phyloP scores from a whole-genome alignment of 2,797 vertebrate genomes.

The Micrastur ruficollis region DNA sequence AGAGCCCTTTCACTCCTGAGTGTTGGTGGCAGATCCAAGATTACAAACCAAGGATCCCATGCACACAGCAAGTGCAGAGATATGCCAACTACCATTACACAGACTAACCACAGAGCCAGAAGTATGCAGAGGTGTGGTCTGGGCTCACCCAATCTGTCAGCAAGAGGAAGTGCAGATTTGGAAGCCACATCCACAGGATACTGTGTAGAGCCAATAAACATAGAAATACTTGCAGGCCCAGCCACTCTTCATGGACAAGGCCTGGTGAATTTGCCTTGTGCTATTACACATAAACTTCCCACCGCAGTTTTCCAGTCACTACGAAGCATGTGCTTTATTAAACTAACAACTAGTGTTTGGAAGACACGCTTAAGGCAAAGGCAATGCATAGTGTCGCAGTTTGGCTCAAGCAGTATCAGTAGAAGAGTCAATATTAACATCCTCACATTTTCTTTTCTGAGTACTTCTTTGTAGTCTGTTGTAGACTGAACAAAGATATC shows the following conservation, averaged over 20 bases:
- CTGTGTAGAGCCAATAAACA: background rate
- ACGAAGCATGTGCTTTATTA: background rate
- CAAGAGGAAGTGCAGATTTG: background rate
- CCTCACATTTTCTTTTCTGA: background rate
- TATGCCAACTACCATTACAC: background rate
- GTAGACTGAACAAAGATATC: background rate
- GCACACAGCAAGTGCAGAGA: background rate
- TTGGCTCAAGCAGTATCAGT: background rate
- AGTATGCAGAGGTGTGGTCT: background rate
- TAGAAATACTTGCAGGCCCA: background rate
- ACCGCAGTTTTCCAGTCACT: background rate
- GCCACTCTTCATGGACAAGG: background rate
- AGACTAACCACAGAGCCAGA: background rate
- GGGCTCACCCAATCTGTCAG: background rate
- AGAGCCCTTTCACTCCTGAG: background rate
- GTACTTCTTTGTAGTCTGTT: background rate
- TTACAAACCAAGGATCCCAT: background rate
- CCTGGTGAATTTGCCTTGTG: background rate
- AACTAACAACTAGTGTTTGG: background rate
- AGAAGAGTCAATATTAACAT: background rate
- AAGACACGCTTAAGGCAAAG: background rate
- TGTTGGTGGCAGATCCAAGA: background rate
- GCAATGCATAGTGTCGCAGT: background rate
- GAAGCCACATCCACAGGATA: background rate
- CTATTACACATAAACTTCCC: background rate